A percentile compares a stretch with the other conserved stretches of the same genome.
Evolutionary conservation across 2,113 vertebrate species (phyloP).

Genomic region (Carollia perspicillata): DNA sequence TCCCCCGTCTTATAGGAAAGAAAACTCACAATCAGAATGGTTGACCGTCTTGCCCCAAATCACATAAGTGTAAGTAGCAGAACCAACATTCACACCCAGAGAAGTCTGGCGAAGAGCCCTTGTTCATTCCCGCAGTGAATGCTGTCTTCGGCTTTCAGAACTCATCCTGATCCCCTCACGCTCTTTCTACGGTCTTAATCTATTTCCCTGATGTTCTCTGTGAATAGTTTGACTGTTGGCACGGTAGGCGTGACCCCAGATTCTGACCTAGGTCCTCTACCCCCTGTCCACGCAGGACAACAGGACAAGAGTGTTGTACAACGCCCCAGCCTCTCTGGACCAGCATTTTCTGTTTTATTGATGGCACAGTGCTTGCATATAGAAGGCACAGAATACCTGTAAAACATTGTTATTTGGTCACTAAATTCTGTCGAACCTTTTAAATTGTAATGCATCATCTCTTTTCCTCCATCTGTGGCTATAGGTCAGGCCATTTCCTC

Average conservation of each 20-base stretch:
- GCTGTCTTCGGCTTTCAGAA: not conserved
- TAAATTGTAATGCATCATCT: not conserved
- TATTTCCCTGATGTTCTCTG: not conserved
- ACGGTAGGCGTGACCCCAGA: not conserved
- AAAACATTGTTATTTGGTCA: not conserved
- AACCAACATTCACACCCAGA: not conserved
- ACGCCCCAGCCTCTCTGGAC: not conserved
- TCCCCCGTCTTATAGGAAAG: conserved; percentile 1
- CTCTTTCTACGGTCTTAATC: not conserved
- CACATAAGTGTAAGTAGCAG: not conserved
- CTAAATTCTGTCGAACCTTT: not conserved
- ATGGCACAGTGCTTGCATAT: not conserved
- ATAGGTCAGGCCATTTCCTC: not conserved
- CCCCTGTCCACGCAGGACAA: not conserved
- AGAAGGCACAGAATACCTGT: not conserved
- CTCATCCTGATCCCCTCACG: not conserved
- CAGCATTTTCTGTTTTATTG: conserved; percentile 32
- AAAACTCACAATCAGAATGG: not conserved
- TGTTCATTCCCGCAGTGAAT: not conserved
- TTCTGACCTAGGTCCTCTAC: not conserved
- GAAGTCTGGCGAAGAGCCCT: not conserved
- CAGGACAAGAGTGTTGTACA: not conserved
- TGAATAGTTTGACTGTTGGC: not conserved
- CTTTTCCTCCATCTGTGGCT: not conserved
- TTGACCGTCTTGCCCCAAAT: not conserved